Conservation (phyloP, 2,797 vertebrate species). For the Lepus oiostolus region DNA sequence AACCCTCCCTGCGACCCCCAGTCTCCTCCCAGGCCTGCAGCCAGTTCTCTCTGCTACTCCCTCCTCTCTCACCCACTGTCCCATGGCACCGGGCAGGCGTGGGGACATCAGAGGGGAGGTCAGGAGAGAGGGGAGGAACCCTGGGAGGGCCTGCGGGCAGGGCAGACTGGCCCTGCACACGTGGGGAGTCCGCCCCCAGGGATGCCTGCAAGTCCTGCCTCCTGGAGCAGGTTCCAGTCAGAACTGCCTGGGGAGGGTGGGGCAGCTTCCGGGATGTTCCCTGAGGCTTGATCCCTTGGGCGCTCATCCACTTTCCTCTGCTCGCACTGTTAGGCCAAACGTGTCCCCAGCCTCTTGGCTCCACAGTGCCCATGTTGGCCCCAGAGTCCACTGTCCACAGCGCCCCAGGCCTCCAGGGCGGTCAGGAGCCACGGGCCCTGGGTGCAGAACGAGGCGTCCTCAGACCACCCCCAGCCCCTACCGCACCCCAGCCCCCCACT, state of each 20-base stretch:
- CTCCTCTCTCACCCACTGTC: too few species aligned
- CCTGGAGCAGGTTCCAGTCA: not conserved
- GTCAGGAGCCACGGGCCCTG: not conserved
- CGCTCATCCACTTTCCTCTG: not conserved
- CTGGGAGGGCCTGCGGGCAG: not conserved
- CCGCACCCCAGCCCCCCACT: too few species aligned
- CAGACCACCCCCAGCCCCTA: not conserved
- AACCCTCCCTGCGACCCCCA: not conserved
- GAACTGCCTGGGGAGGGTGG: not conserved
- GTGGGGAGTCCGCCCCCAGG: not conserved
- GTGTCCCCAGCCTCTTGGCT: not conserved
- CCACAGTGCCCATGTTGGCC: not conserved
- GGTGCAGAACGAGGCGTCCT: rapidly evolving
- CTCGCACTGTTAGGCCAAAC: not conserved
- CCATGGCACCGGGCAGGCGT: too few species aligned
- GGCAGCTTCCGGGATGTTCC: not conserved
- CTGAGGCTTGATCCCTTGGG: rapidly evolving
- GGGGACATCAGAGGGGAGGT: not conserved
- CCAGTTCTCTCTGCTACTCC: not conserved
- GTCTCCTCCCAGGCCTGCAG: not conserved
- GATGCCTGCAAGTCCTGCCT: not conserved
- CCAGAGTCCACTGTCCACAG: not conserved
- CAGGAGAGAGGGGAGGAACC: not conserved
- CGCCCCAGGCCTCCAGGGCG: rapidly evolving
- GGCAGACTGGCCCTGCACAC: not conserved